These are phyloP conservation scores for Eumaeus atala DNA, from an alignment of 1,140 invertebrate genomes.

Conservation along the genomic window DNA sequence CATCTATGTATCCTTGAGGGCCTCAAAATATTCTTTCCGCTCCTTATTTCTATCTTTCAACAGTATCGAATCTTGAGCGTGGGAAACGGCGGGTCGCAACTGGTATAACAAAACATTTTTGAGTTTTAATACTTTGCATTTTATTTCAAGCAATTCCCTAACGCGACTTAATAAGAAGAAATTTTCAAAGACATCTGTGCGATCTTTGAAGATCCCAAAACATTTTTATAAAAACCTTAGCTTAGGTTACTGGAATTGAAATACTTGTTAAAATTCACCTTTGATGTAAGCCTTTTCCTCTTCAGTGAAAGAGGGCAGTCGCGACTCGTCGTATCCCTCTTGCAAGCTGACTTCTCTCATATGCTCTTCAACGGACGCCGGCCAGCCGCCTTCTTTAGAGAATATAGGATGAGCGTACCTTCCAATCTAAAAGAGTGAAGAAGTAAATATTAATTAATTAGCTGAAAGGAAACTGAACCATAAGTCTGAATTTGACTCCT, in stretches of 20 bases:
- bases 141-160: no score
- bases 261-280: background rate
- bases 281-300: background rate
- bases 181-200: background rate
- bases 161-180: no score
- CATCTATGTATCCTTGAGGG: background rate
- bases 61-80: no score
- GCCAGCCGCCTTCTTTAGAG: slow-evolving; percentile 8
- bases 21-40: background rate
- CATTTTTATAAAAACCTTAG: background rate
- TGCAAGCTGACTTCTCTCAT: background rate
- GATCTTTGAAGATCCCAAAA: background rate
- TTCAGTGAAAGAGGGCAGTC: background rate
- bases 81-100: no score
- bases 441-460: no score
- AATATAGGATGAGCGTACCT: slow-evolving; percentile 6
- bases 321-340: background rate
- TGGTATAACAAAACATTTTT: no score
- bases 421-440: background rate
- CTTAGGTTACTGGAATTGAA: background rate
- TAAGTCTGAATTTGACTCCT: no score
- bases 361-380: background rate
- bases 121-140: no score
- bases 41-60: no score
- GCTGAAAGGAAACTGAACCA: no score